These are phyloP conservation scores for Rhea pennata DNA, from an alignment of 2,113 vertebrate species.

Conservation along the genomic window DNA sequence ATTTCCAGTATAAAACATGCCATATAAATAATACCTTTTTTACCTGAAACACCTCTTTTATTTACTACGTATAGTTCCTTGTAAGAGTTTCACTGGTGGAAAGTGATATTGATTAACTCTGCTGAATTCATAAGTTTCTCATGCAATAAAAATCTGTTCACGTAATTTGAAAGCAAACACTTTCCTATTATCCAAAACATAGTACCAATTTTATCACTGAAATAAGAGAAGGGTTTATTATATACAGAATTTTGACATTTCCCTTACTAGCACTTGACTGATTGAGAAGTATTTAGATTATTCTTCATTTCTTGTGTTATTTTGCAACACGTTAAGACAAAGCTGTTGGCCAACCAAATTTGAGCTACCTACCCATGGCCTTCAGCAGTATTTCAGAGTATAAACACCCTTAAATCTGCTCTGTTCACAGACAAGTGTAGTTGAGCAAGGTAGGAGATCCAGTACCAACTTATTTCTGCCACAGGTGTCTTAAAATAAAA, in stretches of 20 bases:
- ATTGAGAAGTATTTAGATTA: not conserved
- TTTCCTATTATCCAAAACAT: not conserved
- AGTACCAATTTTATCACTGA: not conserved
- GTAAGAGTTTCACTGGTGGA: not conserved
- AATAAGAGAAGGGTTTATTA: not conserved
- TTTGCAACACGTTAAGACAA: not conserved
- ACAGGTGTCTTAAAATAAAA: not conserved
- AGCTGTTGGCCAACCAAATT: not conserved
- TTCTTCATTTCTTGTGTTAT: not conserved
- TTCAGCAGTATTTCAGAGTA: conserved; percentile 50
- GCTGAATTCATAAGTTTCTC: not conserved
- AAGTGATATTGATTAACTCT: not conserved
- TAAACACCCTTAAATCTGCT: not conserved
- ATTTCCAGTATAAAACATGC: not conserved
- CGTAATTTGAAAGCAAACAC: not conserved
- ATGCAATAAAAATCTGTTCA: not conserved
- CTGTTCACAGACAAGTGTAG: not conserved
- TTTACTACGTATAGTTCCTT: not conserved
- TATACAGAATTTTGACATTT: not conserved
- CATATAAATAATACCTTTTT: not conserved
- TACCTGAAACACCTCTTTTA: not conserved
- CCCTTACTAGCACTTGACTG: not conserved
- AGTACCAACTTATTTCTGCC: not conserved
- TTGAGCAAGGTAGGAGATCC: conserved; percentile 13
- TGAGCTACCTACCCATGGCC: not conserved